Conservation (phyloP, 2,888 invertebrate genomes). For the Clostera curtula region DNA sequence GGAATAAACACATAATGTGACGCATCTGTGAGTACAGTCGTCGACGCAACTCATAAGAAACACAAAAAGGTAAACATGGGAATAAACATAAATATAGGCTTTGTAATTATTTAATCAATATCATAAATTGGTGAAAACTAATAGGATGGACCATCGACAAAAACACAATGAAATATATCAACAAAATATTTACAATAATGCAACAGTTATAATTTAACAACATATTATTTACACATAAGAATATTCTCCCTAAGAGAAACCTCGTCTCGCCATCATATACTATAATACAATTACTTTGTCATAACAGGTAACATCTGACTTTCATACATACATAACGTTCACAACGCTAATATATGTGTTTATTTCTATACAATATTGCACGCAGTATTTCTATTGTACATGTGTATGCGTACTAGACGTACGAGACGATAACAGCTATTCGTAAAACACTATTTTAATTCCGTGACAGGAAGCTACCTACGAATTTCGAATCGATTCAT, state of each 20-base stretch:
- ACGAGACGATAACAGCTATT: conserved; percentile 41
- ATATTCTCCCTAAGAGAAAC: conserved; percentile 43
- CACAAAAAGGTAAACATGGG: conserved; percentile 27
- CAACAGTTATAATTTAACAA: conserved; percentile 71
- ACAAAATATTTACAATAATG: conserved; percentile 72
- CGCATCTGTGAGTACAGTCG: conserved; percentile 29
- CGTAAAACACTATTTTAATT: conserved; percentile 50
- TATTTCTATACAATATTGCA: conserved; percentile 73
- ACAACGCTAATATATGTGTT: conserved; percentile 70
- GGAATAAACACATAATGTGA: conserved; percentile 26
- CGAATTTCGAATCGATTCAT: conserved; percentile 48
- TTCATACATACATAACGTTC: conserved; percentile 72
- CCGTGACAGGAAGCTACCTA: conserved; percentile 58
- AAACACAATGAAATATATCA: conserved; percentile 57
- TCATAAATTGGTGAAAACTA: conserved; percentile 43
- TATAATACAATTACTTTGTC: conserved; percentile 72
- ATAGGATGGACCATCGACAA: conserved; percentile 41
- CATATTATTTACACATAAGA: conserved; percentile 62
- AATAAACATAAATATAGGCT: conserved; percentile 32
- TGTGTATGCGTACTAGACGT: conserved; percentile 48
- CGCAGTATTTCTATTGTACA: conserved; percentile 64
- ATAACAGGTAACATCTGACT: conserved; percentile 76
- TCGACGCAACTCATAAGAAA: conserved; percentile 16
- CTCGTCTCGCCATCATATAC: conserved; percentile 42
- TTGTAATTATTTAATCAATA: conserved; percentile 44